Percentiles rank a stretch among this genome's conserved stretches.
These are phyloP conservation scores for Thaumatotibia leucotreta DNA, from an alignment of 1,140 invertebrate species.

Conservation along the genomic window DNA sequence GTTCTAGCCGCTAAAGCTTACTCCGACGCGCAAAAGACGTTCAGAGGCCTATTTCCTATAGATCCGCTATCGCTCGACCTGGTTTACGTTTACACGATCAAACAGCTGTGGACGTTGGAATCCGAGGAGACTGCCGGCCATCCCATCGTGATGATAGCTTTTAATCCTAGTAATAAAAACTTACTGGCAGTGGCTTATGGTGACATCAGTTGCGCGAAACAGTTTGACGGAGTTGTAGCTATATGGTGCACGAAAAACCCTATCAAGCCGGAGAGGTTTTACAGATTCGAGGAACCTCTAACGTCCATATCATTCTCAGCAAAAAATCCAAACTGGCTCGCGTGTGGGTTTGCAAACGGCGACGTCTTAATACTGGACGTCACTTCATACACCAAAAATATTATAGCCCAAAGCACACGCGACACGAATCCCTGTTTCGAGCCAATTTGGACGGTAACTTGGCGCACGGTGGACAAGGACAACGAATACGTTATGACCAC, in stretches of 20 bases:
- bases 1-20: slow-evolving; percentile 83
- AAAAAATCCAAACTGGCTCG: slow-evolving; percentile 83
- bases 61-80: slow-evolving; percentile 79
- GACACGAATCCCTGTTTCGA: slow-evolving; percentile 78
- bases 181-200: slow-evolving; percentile 85
- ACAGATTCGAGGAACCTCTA: slow-evolving; percentile 82
- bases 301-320: slow-evolving; percentile 86
- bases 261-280: slow-evolving; percentile 85
- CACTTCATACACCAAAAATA: slow-evolving; percentile 69
- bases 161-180: slow-evolving; percentile 80
- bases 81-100: slow-evolving; percentile 80
- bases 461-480: slow-evolving; percentile 68
- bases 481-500: slow-evolving; percentile 74
- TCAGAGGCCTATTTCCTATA: slow-evolving; percentile 78
- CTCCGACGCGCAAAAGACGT: slow-evolving; percentile 80
- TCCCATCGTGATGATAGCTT: slow-evolving; percentile 78
- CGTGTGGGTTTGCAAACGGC: slow-evolving; percentile 88
- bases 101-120: slow-evolving; percentile 81
- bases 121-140: slow-evolving; percentile 64
- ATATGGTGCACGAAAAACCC: slow-evolving; percentile 94
- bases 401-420: slow-evolving; percentile 76
- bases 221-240: slow-evolving; percentile 80
- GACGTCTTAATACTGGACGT: slow-evolving; percentile 85
- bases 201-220: slow-evolving; percentile 76
- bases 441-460: slow-evolving; percentile 81